These are phyloP conservation scores for Toxostoma redivivum DNA, from an alignment of 2,113 vertebrate species.

Conservation along the genomic window DNA sequence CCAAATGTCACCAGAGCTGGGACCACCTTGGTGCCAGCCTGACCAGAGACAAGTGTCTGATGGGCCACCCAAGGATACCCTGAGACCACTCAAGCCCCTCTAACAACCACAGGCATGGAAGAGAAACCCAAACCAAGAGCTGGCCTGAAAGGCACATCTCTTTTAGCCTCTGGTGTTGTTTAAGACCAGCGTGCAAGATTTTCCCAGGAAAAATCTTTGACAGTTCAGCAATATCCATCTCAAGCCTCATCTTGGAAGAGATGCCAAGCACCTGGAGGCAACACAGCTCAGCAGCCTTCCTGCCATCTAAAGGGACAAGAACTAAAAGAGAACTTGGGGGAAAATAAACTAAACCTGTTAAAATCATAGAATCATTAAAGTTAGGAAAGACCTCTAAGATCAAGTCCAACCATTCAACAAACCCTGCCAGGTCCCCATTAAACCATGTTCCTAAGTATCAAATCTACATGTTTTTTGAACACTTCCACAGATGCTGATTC, in stretches of 20 bases:
- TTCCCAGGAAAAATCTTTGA: not conserved
- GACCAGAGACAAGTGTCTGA: not conserved
- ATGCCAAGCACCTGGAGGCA: not conserved
- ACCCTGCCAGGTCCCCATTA: not conserved
- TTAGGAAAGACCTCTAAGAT: not conserved
- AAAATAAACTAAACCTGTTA: not conserved
- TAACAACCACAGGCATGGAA: not conserved
- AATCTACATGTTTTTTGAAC: not conserved
- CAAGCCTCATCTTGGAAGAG: not conserved
- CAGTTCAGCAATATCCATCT: not conserved
- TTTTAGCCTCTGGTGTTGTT: not conserved
- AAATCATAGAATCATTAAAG: not conserved
- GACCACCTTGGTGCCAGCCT: not conserved
- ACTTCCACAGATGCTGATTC: not conserved
- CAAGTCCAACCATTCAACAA: not conserved
- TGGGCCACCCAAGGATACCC: not conserved
- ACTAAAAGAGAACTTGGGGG: not conserved
- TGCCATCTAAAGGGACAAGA: not conserved
- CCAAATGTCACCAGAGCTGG: not conserved
- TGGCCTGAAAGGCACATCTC: not conserved
- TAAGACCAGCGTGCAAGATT: not conserved
- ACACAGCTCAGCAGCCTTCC: not conserved
- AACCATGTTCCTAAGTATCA: not conserved
- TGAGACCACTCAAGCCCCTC: not conserved
- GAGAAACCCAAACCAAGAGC: not conserved